phyloP scores from a whole-genome alignment of 2,113 vertebrate species.

The Prinia subflava region DNA sequence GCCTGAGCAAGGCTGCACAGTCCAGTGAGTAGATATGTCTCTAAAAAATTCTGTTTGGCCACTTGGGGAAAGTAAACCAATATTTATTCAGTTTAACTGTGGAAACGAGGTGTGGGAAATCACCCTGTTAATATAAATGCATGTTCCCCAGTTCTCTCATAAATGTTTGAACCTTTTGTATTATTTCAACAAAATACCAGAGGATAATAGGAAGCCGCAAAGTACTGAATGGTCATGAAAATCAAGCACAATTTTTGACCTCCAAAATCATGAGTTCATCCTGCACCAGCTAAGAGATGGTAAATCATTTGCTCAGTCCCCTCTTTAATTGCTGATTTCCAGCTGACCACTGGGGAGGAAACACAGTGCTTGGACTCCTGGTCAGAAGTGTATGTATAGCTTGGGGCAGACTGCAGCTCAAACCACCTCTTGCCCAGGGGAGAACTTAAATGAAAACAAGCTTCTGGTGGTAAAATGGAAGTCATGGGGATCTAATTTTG shows the following conservation, averaged over 20 bases:
- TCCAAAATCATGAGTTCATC: not conserved
- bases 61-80: not conserved
- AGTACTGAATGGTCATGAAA: not conserved
- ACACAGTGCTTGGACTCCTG: not conserved
- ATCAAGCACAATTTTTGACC: not conserved
- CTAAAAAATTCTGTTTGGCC: not conserved
- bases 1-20: not conserved
- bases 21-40: not conserved
- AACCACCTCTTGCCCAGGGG: not conserved
- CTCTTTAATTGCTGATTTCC: not conserved
- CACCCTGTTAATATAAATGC: not conserved
- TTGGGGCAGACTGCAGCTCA: not conserved
- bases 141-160: not conserved
- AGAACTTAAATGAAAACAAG: not conserved
- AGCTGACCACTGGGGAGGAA: not conserved
- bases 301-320: not conserved
- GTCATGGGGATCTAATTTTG: not conserved
- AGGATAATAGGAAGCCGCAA: not conserved
- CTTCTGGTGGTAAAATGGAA: not conserved
- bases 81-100: not conserved
- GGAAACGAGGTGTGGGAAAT: not conserved
- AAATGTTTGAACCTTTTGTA: not conserved
- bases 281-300: not conserved
- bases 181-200: not conserved
- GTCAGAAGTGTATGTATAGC: accelerated